phyloP scores from a whole-genome alignment of 2,888 invertebrate genomes.

The Boloria selene region DNA sequence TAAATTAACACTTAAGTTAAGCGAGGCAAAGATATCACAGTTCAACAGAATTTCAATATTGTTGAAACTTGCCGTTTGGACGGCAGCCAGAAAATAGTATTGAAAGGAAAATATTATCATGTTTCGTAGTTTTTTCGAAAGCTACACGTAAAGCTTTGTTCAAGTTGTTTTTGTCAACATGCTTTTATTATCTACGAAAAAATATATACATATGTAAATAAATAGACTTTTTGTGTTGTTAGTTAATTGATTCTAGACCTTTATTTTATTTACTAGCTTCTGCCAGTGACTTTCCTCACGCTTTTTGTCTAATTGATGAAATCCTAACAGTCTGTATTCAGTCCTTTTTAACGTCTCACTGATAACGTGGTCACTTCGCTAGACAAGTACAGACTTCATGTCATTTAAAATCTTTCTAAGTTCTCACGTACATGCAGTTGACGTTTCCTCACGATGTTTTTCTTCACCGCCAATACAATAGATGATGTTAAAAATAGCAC shows the following conservation, averaged over 20 bases:
- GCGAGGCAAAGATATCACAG: constrained; percentile 1
- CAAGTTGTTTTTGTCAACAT: constrained; percentile 13
- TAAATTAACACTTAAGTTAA: constrained; percentile 17
- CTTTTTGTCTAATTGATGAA: too few relatives aligned
- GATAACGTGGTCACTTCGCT: too few relatives aligned
- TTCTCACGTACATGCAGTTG: too few relatives aligned
- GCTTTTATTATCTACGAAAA: constrained; percentile 3
- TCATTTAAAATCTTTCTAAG: too few relatives aligned
- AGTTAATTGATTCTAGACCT: not conserved
- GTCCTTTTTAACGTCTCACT: too few relatives aligned
- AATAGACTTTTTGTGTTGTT: not conserved
- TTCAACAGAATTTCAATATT: constrained; percentile 22
- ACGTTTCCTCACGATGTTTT: too few relatives aligned
- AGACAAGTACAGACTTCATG: too few relatives aligned
- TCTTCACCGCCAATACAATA: too few relatives aligned
- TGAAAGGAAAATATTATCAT: constrained; percentile 17
- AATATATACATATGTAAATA: constrained; percentile 5
- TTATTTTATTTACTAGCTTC: too few relatives aligned
- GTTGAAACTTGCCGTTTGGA: constrained; percentile 23
- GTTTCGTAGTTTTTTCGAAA: constrained; percentile 8
- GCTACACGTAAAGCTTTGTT: constrained; percentile 10
- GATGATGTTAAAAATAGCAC: too few relatives aligned
- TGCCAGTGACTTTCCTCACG: too few relatives aligned
- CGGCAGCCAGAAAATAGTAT: constrained; percentile 17
- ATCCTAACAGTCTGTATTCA: too few relatives aligned